Evolutionary conservation across 2,888 invertebrate species (phyloP).

Genomic region (Augochlorella aurata): DNA sequence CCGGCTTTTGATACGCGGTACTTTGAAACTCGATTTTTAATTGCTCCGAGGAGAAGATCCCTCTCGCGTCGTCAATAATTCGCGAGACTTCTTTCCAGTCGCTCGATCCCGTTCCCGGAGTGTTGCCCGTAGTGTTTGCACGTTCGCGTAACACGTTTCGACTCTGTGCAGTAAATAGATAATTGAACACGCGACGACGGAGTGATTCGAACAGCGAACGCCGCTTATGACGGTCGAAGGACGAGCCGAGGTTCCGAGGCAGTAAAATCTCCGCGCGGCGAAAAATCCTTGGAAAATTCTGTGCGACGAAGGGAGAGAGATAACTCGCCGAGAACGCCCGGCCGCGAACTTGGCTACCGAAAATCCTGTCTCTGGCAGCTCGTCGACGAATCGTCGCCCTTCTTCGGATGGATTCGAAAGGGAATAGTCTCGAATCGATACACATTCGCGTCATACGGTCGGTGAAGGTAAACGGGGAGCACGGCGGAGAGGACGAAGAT

Average conservation of each 20-base stretch:
- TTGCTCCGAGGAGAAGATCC: no score
- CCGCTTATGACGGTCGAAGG: no score
- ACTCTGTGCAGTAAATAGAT: no score
- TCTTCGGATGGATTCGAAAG: conserved; percentile 57
- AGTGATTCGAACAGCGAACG: no score
- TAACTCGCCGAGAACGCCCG: not conserved
- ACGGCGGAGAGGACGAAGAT: not conserved
- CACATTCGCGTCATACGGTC: conserved; percentile 37
- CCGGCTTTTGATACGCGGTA: not conserved
- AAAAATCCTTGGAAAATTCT: not conserved
- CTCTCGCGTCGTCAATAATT: no score
- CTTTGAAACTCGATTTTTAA: not conserved
- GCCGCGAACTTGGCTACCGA: not conserved
- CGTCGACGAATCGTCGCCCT: conserved; percentile 51
- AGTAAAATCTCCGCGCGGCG: not conserved
- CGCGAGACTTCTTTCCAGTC: no score
- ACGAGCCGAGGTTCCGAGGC: no score
- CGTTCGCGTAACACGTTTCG: no score
- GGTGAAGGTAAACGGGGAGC: not conserved
- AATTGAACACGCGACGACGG: no score
- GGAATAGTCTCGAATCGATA: conserved; percentile 63
- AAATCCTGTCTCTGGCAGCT: not conserved
- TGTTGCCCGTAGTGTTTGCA: no score
- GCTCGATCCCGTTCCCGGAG: no score
- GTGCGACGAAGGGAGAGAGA: not conserved